Evolutionary conservation across 1,140 invertebrate genomes (phyloP).

Genomic region (Liolophura sinensis): DNA sequence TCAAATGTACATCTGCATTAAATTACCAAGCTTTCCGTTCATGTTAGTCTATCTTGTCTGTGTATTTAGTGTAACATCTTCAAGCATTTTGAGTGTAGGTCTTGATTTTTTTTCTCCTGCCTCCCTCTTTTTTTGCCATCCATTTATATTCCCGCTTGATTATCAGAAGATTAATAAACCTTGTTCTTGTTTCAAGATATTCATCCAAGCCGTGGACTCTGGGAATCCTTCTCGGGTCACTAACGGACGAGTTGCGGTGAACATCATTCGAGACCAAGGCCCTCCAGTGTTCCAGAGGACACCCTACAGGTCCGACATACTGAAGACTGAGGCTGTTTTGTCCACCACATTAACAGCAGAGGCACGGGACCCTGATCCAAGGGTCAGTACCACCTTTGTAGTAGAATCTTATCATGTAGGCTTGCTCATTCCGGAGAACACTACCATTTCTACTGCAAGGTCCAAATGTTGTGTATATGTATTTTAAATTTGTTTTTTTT

Average conservation of each 20-base stretch:
- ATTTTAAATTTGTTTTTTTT: neutral
- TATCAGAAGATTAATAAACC: too few relatives aligned
- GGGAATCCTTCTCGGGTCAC: conserved; percentile 19
- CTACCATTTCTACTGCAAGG: neutral
- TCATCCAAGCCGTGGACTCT: conserved; percentile 24
- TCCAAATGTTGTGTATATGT: neutral
- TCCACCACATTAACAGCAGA: conserved; percentile 11
- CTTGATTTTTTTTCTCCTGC: too few relatives aligned
- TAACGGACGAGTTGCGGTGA: conserved; percentile 14
- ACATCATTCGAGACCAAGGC: conserved; percentile 21
- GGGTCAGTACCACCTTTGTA: too few relatives aligned
- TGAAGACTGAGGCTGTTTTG: conserved; percentile 9
- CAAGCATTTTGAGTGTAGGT: too few relatives aligned
- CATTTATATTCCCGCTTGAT: too few relatives aligned
- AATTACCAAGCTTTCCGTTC: too few relatives aligned
- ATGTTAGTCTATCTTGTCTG: too few relatives aligned
- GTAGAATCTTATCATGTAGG: too few relatives aligned
- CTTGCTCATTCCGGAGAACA: neutral
- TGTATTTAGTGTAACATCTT: too few relatives aligned
- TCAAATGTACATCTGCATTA: too few relatives aligned
- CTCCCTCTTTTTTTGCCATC: too few relatives aligned
- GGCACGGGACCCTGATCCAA: conserved; percentile 22
- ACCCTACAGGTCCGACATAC: conserved; percentile 23
- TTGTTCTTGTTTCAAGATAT: conserved; percentile 22
- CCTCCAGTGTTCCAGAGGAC: conserved; percentile 22